A percentile compares a stretch with the other conserved stretches of the same genome.
Evolutionary conservation across 2,797 vertebrate species (phyloP).

Genomic region (Mionectes olivaceus): DNA sequence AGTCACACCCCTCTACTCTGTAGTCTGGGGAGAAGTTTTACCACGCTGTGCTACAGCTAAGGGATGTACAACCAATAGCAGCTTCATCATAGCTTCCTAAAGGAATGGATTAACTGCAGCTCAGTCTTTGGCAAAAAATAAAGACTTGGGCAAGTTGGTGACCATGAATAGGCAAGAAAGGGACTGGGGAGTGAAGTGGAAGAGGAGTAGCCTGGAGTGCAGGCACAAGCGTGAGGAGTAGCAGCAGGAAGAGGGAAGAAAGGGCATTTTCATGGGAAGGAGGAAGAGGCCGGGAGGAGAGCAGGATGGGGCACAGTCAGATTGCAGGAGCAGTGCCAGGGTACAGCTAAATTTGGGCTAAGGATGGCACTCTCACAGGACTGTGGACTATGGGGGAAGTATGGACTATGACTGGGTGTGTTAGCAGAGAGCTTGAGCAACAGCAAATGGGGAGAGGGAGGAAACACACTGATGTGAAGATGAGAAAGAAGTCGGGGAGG

Average conservation of each 20-base stretch:
- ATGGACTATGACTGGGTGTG: no score
- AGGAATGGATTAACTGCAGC: not conserved
- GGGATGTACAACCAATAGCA: not conserved
- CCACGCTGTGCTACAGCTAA: accelerated
- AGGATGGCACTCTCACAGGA: not conserved
- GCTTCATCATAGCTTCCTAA: not conserved
- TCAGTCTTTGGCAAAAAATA: not conserved
- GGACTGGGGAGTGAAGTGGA: not conserved
- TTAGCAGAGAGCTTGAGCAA: not conserved
- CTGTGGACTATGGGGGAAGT: not conserved
- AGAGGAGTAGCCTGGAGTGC: not conserved
- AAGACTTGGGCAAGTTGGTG: not conserved
- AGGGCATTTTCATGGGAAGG: not conserved
- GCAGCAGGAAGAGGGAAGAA: not conserved
- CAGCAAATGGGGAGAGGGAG: not conserved
- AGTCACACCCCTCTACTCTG: not conserved
- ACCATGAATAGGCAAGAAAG: not conserved
- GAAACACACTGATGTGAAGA: not conserved
- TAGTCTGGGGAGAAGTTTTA: not conserved
- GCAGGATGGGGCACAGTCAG: not conserved
- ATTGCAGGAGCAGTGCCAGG: not conserved
- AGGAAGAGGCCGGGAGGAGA: not conserved
- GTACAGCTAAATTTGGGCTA: not conserved
- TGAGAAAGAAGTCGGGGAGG: not conserved
- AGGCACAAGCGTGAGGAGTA: not conserved